A percentile compares a stretch with the other conserved stretches of the same genome.
These are phyloP conservation scores for Cydia splendana DNA, from an alignment of 1,140 invertebrate genomes.

Conservation along the genomic window DNA sequence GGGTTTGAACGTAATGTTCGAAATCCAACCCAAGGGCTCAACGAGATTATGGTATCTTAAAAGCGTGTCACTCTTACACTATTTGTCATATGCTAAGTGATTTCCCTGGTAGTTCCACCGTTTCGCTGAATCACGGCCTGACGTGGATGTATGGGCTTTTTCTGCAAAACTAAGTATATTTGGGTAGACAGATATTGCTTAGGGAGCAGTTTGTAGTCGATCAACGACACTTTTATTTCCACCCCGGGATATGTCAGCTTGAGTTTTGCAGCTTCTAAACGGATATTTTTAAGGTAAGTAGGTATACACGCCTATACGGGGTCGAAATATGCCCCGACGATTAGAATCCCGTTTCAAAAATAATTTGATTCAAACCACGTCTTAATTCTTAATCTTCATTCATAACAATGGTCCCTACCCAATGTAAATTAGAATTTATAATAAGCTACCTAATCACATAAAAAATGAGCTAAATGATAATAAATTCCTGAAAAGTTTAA, in stretches of 20 bases:
- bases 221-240: neutral
- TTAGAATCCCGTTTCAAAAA: no score
- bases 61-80: conserved; percentile 50
- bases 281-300: no score
- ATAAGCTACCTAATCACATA: no score
- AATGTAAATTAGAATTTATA: no score
- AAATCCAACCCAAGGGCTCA: conserved; percentile 5
- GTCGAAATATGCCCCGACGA: no score
- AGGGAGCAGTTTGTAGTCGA: conserved; percentile 3
- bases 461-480: no score
- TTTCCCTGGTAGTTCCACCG: conserved; percentile 45
- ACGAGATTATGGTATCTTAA: conserved; percentile 40
- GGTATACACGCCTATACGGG: no score
- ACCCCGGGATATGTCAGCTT: neutral
- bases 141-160: conserved; percentile 6
- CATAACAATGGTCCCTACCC: no score
- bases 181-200: conserved; percentile 12
- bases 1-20: neutral
- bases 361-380: no score
- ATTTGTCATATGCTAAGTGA: conserved; percentile 58
- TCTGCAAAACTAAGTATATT: neutral
- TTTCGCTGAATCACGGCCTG: conserved; percentile 46
- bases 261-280: no score
- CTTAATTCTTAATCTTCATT: no score
- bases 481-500: no score